Conservation (phyloP, 2,113 vertebrate species). For the Pseudois nayaur region DNA sequence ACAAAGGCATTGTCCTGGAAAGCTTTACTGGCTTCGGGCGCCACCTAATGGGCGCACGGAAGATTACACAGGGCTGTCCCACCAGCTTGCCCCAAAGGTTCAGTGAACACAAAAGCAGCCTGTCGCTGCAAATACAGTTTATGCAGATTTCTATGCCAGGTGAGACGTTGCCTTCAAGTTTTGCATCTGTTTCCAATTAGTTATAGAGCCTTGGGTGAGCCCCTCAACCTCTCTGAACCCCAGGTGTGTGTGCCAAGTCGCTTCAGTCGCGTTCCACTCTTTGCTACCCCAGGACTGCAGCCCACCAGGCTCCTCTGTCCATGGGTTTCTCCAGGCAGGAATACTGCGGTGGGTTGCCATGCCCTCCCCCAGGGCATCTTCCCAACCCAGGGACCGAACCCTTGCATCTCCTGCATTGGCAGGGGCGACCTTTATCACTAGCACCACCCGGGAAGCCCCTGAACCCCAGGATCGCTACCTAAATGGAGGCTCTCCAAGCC, state of each 20-base stretch:
- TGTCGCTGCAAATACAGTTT: too few relatives aligned
- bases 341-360: background rate
- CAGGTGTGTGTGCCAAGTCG: background rate
- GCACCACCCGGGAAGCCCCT: background rate
- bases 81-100: fast-evolving
- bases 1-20: conserved; percentile 38
- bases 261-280: background rate
- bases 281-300: background rate
- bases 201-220: background rate
- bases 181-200: background rate
- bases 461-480: background rate
- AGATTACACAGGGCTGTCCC: background rate
- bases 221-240: background rate
- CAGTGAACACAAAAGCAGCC: fast-evolving
- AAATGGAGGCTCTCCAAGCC: background rate
- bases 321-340: background rate
- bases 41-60: background rate
- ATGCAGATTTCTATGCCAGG: background rate
- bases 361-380: background rate
- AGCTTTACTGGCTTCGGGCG: background rate
- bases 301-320: background rate
- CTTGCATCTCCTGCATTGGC: background rate
- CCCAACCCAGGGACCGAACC: background rate
- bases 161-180: background rate
- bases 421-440: background rate